Base-by-base conservation (phyloP, 2,888 invertebrate species). In the Glyphotaelius pellucidus region DNA sequence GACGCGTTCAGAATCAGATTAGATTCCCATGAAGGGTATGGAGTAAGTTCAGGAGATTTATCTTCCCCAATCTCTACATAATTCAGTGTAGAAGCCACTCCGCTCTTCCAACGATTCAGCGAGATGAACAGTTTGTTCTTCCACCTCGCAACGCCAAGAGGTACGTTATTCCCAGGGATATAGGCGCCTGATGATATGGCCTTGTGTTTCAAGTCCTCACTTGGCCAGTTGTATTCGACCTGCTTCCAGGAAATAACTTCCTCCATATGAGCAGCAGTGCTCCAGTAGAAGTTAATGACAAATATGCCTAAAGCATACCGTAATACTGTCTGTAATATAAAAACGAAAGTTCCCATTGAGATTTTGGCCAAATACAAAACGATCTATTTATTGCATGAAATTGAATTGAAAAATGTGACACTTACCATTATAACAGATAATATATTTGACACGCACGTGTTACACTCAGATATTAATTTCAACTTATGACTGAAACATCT, bases 1-100 rank as follows among this genome's bases (percentile, higher is more conserved):
- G 30, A 42, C 96, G 92, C 96, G 96, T 93, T 97, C 95, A 11
- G 19, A 25, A 91, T 86, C 81, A 97, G 97, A 94, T 99, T 99
- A 31, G 98, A 97, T 94, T 97, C 96, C 96, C 97, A 97, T 93
- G 96, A 97, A 5, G 98, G 98, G 94, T 98, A 98, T 0, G 98
- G 98, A 90, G 96, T 97, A 47, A 98, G 95, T 19, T 95, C 95
- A 42, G 98, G 97, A 94, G 98, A 98, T 95, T 97, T 97, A 94
- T 97, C 95, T n/a, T 96, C 96, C 12, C 93, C 93, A 7, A 97
- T 93, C 91, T 97, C 96, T 31, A 98, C 95, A 94, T 97, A 98
- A 94, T 97, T 97, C 3, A 98, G 94, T 0, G 97, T 96, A 12
- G 98, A 96, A 12, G 97, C 97, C 0, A 98, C 97, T 0, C 98